Conservation (phyloP, 2,888 invertebrate species). For the Temnothorax rugatulus region DNA sequence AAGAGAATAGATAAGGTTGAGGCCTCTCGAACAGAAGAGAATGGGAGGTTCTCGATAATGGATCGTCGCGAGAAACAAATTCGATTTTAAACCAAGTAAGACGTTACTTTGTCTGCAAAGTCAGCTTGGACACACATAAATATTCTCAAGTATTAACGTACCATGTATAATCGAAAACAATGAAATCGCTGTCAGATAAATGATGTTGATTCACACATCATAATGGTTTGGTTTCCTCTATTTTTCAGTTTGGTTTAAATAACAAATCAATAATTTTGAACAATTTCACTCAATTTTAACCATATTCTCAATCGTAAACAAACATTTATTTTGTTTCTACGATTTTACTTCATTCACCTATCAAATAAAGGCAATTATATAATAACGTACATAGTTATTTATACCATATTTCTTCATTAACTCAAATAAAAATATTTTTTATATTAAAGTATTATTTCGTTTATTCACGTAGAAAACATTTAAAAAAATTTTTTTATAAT, state of each 20-base stretch:
- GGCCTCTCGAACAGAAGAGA: neutral
- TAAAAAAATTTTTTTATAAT: neutral
- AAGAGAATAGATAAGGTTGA: slow-evolving; percentile 20
- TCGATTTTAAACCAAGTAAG: slow-evolving; percentile 74
- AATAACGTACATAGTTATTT: neutral
- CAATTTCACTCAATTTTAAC: neutral
- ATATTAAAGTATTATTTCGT: neutral
- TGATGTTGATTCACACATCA: neutral
- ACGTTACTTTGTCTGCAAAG: neutral
- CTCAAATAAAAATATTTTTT: neutral
- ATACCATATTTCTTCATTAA: neutral
- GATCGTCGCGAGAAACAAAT: slow-evolving; percentile 81
- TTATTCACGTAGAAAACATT: neutral
- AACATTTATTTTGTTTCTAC: neutral
- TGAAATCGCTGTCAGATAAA: neutral
- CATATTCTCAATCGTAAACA: neutral
- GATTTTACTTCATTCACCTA: neutral
- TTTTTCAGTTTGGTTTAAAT: neutral
- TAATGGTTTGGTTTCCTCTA: neutral
- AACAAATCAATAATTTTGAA: neutral
- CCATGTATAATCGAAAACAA: neutral
- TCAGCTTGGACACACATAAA: slow-evolving; percentile 5
- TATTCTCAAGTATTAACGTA: neutral
- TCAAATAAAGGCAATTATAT: neutral
- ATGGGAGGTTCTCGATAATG: slow-evolving; percentile 78